Evolutionary conservation across 1,140 invertebrate species (phyloP).

Genomic region (Trachymyrmex cornetzi): DNA sequence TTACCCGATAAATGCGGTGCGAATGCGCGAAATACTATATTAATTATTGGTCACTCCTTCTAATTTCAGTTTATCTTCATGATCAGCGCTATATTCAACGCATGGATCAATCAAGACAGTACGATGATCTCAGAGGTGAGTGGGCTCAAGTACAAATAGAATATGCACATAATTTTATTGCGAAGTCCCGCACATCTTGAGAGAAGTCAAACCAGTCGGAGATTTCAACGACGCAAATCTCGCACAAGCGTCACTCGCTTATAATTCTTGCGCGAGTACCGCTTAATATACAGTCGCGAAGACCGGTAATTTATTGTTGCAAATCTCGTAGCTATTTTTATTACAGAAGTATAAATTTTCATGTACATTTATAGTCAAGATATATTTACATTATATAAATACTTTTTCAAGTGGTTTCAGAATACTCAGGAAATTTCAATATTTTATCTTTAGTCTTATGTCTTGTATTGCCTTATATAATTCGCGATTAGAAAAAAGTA

Average conservation of each 20-base stretch:
- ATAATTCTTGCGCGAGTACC: slow-evolving; percentile 9
- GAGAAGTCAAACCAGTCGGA: slow-evolving; percentile 31
- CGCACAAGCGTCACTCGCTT: slow-evolving; percentile 11
- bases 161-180: slow-evolving; percentile 51
- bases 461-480: background rate
- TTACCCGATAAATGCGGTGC: background rate
- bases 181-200: background rate
- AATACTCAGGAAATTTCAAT: background rate
- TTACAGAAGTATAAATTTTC: background rate
- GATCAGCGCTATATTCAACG: slow-evolving; percentile 81
- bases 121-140: slow-evolving; percentile 71
- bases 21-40: background rate
- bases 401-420: background rate
- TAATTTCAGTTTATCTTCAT: slow-evolving; percentile 81
- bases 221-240: slow-evolving; percentile 57
- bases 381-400: background rate
- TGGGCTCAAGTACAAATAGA: slow-evolving; percentile 59
- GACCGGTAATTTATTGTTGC: background rate
- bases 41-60: slow-evolving; percentile 36
- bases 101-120: slow-evolving; percentile 69
- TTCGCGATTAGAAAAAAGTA: background rate
- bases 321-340: background rate
- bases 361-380: background rate
- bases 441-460: background rate
- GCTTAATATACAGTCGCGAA: background rate